Percentiles rank a stretch among this genome's conserved stretches.
These are phyloP conservation scores for Helostoma temminkii DNA, from an alignment of 2,797 vertebrate genomes.

Conservation along the genomic window DNA sequence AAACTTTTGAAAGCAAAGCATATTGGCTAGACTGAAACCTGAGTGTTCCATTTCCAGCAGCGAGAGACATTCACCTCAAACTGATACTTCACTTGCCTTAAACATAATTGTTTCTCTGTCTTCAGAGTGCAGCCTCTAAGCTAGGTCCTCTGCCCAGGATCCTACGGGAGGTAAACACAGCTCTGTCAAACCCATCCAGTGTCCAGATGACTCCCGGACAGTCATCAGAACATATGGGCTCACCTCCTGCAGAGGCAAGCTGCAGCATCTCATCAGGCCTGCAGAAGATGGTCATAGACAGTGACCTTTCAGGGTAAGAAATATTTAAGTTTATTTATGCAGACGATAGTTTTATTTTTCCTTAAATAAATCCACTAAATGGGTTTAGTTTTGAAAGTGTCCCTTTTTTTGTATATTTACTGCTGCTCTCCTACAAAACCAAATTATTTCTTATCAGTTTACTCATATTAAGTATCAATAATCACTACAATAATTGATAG, in stretches of 20 bases:
- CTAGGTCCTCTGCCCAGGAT: constrained; percentile 96
- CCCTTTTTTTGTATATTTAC: too few species aligned
- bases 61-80: too few species aligned
- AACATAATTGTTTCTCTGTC: constrained; percentile 13
- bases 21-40: too few species aligned
- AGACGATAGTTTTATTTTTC: not conserved
- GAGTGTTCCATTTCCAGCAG: too few species aligned
- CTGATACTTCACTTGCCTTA: constrained; percentile 26
- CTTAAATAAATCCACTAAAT: too few species aligned
- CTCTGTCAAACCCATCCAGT: constrained; percentile 90
- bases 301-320: constrained; percentile 93
- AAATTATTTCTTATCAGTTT: too few species aligned
- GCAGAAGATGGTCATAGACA: constrained; percentile 99
- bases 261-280: constrained; percentile 93
- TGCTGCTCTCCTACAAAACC: too few species aligned
- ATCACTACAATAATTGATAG: too few species aligned
- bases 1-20: too few species aligned
- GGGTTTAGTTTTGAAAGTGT: too few species aligned
- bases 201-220: constrained; percentile 80
- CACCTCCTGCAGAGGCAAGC: constrained; percentile 86
- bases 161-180: constrained; percentile 92
- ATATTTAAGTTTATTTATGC: not conserved
- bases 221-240: constrained; percentile 84
- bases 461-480: too few species aligned
- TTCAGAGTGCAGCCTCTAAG: constrained; percentile 89